Base-by-base conservation (phyloP, 2,888 invertebrate genomes). In the Ennomos quercinarius region DNA sequence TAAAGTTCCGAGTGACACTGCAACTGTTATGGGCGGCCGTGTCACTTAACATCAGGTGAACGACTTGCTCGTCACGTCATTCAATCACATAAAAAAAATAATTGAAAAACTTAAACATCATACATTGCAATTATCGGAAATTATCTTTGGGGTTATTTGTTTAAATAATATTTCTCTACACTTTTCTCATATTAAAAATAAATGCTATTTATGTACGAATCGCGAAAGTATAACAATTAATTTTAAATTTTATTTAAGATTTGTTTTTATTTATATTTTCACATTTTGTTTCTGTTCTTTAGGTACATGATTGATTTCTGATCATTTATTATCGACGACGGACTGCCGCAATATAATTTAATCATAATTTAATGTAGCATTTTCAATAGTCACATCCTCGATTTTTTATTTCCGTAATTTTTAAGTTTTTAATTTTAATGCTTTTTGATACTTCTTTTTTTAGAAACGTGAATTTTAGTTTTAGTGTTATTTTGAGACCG, bases 271-370 rank as follows among this genome's bases (percentile, higher is more conserved):
- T 61, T 64, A 60, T 58, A 63, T 67, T 52, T 63, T 63, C 51
- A 66, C 57, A 57, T 73, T 58, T 68, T 69, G 70, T 74, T 76
- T 75, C 72, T 68, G 0, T 52, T 50, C 70, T 69, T 5, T 83
- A 91, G 91, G 91, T 91, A 89, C 91, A 90, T 91, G 92, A 82
- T 91, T 78, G 90, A 91, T 74, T 91, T 90, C 83, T 89, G 80
- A 80, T 68, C 56, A 55, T 64, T 64, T 57, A 46, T 55, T 61
- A 60, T 58, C 66, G 64, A 66, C 41, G 67, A 57, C 55, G 68
- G 55, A 67, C 72, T 69, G 70, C 73, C 69, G 68, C 67, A 63
- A 62, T 54, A 65, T 70, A 61, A 68, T 61, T 59, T 60, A 73
- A 70, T 63, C 63, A 66, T 68, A 59, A 55, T 60, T 68, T 56